Conservation (phyloP, 2,888 invertebrate genomes). For the Scaptomyza cyrtandrae region DNA sequence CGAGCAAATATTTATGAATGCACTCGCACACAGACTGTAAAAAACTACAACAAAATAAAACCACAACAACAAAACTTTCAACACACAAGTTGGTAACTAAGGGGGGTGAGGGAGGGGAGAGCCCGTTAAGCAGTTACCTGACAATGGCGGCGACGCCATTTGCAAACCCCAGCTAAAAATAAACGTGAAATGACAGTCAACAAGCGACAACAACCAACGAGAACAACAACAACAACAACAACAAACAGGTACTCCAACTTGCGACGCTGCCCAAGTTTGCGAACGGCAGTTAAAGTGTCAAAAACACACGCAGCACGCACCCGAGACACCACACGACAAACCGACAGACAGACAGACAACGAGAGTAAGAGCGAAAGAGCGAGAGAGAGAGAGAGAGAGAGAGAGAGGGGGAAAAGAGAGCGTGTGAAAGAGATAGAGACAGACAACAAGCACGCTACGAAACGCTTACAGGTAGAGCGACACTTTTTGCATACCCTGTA, state of each 20-base stretch:
- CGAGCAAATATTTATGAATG: conserved; percentile 60
- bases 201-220: conserved; percentile 41
- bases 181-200: conserved; percentile 63
- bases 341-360: conserved; percentile 3
- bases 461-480: too few species aligned
- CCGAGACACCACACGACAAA: neutral
- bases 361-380: neutral
- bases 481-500: conserved; percentile 30
- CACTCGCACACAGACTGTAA: conserved; percentile 38
- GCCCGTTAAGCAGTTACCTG: conserved; percentile 22
- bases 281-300: conserved; percentile 71
- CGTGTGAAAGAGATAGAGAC: conserved; percentile 25
- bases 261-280: conserved; percentile 47
- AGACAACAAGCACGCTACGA: conserved; percentile 31
- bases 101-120: too few species aligned
- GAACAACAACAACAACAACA: conserved; percentile 30
- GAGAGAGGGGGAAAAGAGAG: too few species aligned
- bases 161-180: conserved; percentile 52
- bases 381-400: conserved; percentile 9
- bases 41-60: neutral
- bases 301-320: conserved; percentile 49
- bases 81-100: neutral
- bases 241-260: conserved; percentile 45
- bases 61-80: conserved; percentile 32
- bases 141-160: conserved; percentile 64